Conservation (phyloP, 2,888 invertebrate species). For the Stratiomys singularior region DNA sequence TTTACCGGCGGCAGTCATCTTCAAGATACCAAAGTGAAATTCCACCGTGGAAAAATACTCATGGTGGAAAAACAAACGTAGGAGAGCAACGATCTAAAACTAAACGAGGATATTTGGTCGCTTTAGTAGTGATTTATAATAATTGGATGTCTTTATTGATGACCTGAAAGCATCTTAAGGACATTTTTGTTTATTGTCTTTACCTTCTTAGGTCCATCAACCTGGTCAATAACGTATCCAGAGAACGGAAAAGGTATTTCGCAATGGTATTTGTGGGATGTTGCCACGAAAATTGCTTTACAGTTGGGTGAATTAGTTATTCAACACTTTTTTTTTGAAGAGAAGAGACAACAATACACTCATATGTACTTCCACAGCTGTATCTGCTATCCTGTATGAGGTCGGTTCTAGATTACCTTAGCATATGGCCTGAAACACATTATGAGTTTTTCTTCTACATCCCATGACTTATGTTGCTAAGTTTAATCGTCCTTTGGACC, state of each 20-base stretch:
- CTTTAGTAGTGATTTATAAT: slow-evolving; percentile 52
- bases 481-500: too few species aligned
- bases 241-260: slow-evolving; percentile 2
- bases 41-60: slow-evolving; percentile 5
- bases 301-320: too few species aligned
- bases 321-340: too few species aligned
- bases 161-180: slow-evolving; percentile 51
- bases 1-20: neutral
- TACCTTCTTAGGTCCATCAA: slow-evolving; percentile 38
- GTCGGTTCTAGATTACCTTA: too few species aligned
- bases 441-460: too few species aligned
- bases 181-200: slow-evolving; percentile 51
- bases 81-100: slow-evolving; percentile 40
- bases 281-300: neutral
- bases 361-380: too few species aligned
- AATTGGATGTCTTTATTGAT: slow-evolving; percentile 52
- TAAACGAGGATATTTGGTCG: slow-evolving; percentile 50
- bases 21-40: slow-evolving; percentile 1
- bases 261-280: neutral
- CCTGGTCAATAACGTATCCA: neutral
- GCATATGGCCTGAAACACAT: too few species aligned
- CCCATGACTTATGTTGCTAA: too few species aligned
- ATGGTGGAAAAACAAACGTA: slow-evolving; percentile 23
- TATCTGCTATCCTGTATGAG: too few species aligned
- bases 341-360: too few species aligned